Percentiles rank a stretch among this genome's conserved stretches.
Evolutionary conservation across 1,140 invertebrate species (phyloP).

Genomic region (Cheumatopsyche charites): DNA sequence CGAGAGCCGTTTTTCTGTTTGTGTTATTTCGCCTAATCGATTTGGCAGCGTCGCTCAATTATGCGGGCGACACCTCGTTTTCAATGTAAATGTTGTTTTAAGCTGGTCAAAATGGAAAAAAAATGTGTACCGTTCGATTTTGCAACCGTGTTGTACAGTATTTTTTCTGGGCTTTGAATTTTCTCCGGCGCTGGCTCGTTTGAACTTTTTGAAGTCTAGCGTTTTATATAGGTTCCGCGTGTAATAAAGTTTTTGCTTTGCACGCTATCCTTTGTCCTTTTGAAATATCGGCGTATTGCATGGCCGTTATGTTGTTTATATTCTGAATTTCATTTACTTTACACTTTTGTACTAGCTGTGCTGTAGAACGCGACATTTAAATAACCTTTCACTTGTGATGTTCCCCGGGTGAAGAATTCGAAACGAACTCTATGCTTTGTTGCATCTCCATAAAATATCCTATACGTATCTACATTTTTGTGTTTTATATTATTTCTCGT

Average conservation of each 20-base stretch:
- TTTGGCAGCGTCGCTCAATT: background rate
- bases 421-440: background rate
- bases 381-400: constrained; percentile 11
- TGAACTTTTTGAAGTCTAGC: too few relatives aligned
- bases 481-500: too few relatives aligned
- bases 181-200: too few relatives aligned
- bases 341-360: background rate
- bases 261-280: background rate
- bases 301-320: background rate
- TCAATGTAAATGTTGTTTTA: constrained; percentile 23
- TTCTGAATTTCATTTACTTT: background rate
- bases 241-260: too few relatives aligned
- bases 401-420: background rate
- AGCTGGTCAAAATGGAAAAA: too few relatives aligned
- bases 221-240: too few relatives aligned
- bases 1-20: background rate
- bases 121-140: too few relatives aligned
- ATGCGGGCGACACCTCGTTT: constrained; percentile 16
- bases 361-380: constrained; percentile 1
- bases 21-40: background rate
- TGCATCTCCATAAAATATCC: background rate
- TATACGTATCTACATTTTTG: too few relatives aligned
- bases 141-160: too few relatives aligned
- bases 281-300: background rate
- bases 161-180: too few relatives aligned